Conservation (phyloP, 1,140 invertebrate genomes). For the Drosophila erecta region DNA sequence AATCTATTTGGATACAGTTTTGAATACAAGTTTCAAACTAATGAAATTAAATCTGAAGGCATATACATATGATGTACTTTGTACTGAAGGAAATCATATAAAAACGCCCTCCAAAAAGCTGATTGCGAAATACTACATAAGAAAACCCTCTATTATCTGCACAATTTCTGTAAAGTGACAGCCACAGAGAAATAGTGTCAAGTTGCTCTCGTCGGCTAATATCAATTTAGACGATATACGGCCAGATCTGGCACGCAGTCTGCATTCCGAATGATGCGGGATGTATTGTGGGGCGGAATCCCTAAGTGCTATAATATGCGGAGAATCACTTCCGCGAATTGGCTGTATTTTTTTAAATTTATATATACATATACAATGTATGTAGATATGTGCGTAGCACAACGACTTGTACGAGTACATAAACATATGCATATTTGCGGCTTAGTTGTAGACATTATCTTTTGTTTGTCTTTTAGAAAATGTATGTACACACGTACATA, state of each 20-base stretch:
- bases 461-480: slow-evolving; percentile 47
- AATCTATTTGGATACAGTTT: too few species aligned
- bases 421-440: slow-evolving; percentile 50
- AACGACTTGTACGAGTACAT: slow-evolving; percentile 21
- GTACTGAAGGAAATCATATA: not conserved
- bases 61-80: too few species aligned
- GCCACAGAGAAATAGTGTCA: slow-evolving; percentile 41
- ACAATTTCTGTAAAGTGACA: slow-evolving; percentile 20
- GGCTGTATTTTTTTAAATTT: slow-evolving; percentile 30
- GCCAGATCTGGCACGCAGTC: slow-evolving; percentile 49
- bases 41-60: too few species aligned
- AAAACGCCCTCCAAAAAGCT: slow-evolving; percentile 6
- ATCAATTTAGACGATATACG: slow-evolving; percentile 36
- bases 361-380: slow-evolving; percentile 5
- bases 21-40: too few species aligned
- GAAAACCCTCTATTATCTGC: slow-evolving; percentile 3
- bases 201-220: slow-evolving; percentile 37
- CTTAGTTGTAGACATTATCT: slow-evolving; percentile 61
- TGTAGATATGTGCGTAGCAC: slow-evolving; percentile 10
- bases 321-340: slow-evolving; percentile 57
- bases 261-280: slow-evolving; percentile 57
- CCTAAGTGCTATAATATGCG: slow-evolving; percentile 24
- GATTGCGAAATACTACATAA: not conserved
- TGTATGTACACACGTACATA: slow-evolving; percentile 15
- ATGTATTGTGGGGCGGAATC: slow-evolving; percentile 34